These are phyloP conservation scores for Sciurus carolinensis DNA, from an alignment of 2,797 vertebrate genomes.

Conservation along the genomic window DNA sequence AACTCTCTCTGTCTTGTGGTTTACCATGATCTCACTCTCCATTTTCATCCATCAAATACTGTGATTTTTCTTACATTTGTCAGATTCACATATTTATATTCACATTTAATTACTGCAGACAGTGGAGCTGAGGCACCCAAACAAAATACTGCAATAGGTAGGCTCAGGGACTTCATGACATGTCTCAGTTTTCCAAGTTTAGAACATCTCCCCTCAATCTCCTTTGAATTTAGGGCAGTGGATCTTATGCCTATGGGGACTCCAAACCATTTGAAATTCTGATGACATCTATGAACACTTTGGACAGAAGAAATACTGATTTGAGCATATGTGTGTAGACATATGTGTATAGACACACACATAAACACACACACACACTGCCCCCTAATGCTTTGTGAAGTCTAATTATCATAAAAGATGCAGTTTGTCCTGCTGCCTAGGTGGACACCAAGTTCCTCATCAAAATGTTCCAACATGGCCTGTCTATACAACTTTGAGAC, in stretches of 20 bases:
- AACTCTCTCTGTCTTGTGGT: accelerated
- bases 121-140: not conserved
- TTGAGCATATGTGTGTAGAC: not conserved
- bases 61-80: not conserved
- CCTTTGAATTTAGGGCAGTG: not conserved
- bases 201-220: not conserved
- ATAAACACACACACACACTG: not conserved
- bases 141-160: accelerated
- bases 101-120: not conserved
- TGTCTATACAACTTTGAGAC: not conserved
- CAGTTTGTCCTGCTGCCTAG: not conserved
- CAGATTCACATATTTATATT: not conserved
- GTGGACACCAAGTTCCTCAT: not conserved
- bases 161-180: not conserved
- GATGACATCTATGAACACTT: not conserved
- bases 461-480: not conserved
- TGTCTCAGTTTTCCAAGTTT: not conserved
- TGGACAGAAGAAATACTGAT: not conserved
- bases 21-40: accelerated
- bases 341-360: too few species aligned
- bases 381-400: not conserved
- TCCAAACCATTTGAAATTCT: not conserved
- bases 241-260: not conserved
- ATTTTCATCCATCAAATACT: not conserved
- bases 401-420: not conserved